Evolutionary conservation across 1,140 invertebrate species (phyloP), one percentile per base, ranked within the genome.

Genomic region (Melipona quadrifasciata): DNA sequence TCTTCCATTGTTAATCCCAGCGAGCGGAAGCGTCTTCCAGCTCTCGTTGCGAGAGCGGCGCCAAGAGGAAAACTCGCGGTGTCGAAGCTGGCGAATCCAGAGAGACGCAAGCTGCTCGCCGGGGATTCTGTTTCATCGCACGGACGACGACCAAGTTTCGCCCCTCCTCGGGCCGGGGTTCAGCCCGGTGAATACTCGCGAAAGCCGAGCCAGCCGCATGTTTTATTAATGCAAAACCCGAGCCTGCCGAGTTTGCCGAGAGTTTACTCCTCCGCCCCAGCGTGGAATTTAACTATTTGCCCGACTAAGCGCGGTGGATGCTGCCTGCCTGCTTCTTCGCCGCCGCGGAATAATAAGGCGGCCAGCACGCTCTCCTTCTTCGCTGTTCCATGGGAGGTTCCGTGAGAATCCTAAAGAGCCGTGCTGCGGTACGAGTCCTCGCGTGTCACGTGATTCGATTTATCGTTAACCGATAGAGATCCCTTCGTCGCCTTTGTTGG

Each of bases 221-320:
- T 90, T 74, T 91, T 86, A 84, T 93, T 81, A 90, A 86, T 86
- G 83, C 95, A 93, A 61, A 94, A 92, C 88, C 93, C 92, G 76
- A 74, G 88, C 70, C 82, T 87, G 85, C 82, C 91, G 67, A 88
- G 82, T 90, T 88, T 83, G 39, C 57, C 61, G 47, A 64, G 81
- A 83, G 81, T 80, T 85, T 74, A 82, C 70, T 31, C 27, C 39
- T 61, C 73, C 68, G 91, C 61, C 65, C 61, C 65, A 17, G 93
- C 89, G 82, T 90, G 82, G 79, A 93, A 92, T 68, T 92, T 92
- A 57, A 93, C 92, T 89, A 92, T 92, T 70, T 95, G 89, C 87
- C 79, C 71, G 81, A 82, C 84, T 89, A 87, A 89, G 65, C 85
- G 67, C 19, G 55, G 64, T 78, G 68, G 57, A n/a, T 61, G 31